Evolutionary conservation across 2,113 vertebrate species (phyloP), one percentile per base, ranked within the genome.

Genomic region (Amphilophus citrinellus): DNA sequence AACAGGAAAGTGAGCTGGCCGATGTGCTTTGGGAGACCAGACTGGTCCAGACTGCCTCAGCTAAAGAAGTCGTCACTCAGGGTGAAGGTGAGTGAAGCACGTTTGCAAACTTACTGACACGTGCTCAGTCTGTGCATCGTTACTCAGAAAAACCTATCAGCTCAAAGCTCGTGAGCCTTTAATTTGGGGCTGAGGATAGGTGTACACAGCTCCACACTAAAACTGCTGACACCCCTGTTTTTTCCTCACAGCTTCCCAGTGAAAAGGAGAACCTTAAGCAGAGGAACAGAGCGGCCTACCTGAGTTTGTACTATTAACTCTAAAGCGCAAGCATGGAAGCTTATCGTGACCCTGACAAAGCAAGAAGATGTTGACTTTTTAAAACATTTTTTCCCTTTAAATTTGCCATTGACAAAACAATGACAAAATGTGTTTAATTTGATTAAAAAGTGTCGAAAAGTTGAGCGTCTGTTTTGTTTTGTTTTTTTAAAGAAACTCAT

Each of bases 1-100:
- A 78, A 76, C 83, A 94, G 81, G 20, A 97, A 95, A 84, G 85
- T 99, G 83, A 91, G 84, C 15, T 98, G 98, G 97, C 97, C 97
- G 0, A 97, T 97, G 96, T 95, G 93, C 75, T 99, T 99, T 84
- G 96, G 97, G 62, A 88, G 96, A 24, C 97, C 97, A 47, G 97
- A 99, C 30, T 97, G 97, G 97, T 86, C 84, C 56, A 92, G 82
- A 27, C 88, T 98, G 78, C 95, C 96, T 1, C 78, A 61, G 63
- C 84, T 90, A 24, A 80, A 95, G 39, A 95, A 88, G 84, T 96
- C 61, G 87, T 96, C 96, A 9, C 83, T 97, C 35, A 96, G 87
- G 66, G 83, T 93, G 50, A 94, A 97, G 94, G 96, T 97, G 84
- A 50, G 92, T 63, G 14, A 59, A 44, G 53, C 39, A 66, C 32